Evolutionary conservation across 2,113 vertebrate species (phyloP).

Genomic region (Empidonax traillii): DNA sequence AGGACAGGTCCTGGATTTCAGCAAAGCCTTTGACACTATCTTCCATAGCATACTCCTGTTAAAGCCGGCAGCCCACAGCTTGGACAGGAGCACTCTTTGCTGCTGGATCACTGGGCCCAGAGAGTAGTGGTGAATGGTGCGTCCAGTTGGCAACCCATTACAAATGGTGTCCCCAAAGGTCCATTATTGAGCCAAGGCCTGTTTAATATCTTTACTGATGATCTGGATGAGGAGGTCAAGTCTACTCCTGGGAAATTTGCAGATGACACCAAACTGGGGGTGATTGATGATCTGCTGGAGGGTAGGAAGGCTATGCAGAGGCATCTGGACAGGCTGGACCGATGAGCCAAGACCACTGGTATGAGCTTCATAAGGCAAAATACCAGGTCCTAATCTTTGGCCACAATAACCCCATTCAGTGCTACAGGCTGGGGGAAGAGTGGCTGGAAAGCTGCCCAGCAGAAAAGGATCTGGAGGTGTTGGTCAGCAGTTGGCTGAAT

Average conservation of each 20-base stretch:
- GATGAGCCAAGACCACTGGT: not conserved
- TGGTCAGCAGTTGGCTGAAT: not conserved
- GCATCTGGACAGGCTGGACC: not conserved
- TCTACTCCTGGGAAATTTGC: not conserved
- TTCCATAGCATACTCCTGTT: not conserved
- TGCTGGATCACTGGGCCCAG: not conserved
- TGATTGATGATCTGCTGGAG: rapidly evolving
- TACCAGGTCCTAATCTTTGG: not conserved
- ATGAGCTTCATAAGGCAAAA: not conserved
- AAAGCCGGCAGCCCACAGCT: not conserved
- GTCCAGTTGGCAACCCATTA: too few relatives aligned
- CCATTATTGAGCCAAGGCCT: not conserved
- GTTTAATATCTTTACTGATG: not conserved
- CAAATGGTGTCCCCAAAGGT: not conserved
- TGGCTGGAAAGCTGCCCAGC: not conserved
- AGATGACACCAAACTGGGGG: not conserved
- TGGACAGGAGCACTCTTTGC: not conserved
- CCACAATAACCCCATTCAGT: not conserved
- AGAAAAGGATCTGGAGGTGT: not conserved
- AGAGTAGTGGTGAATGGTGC: not conserved
- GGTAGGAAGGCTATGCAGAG: too few relatives aligned
- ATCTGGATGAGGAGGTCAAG: not conserved
- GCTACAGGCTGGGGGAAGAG: not conserved
- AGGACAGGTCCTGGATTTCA: not conserved
- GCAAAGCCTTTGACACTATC: not conserved